A percentile compares a stretch with the other conserved stretches of the same genome.
Conservation (phyloP, 2,888 invertebrate genomes). For the Drosophila mercatorum region DNA sequence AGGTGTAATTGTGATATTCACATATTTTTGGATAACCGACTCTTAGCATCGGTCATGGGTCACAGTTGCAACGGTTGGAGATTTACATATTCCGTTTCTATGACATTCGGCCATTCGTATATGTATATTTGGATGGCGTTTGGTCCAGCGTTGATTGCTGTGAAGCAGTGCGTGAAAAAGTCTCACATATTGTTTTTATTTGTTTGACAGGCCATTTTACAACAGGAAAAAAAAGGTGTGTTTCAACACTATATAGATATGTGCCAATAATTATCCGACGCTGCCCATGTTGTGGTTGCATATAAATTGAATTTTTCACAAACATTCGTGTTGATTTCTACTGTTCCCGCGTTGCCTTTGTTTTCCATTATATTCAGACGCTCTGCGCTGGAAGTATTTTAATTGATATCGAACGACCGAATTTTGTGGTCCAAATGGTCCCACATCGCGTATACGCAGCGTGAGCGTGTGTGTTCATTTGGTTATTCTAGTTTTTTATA, state of each 20-base stretch:
- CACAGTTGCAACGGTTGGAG: constrained; percentile 13
- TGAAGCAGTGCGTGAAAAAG: constrained; percentile 72
- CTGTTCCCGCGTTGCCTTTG: constrained; percentile 36
- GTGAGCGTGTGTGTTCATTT: constrained; percentile 13
- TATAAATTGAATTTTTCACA: constrained; percentile 79
- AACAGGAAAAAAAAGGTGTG: constrained; percentile 29
- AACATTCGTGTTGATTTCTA: constrained; percentile 52
- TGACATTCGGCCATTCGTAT: neutral
- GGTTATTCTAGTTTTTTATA: constrained; percentile 22
- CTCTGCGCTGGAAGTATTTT: constrained; percentile 51
- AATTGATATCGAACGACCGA: constrained; percentile 57
- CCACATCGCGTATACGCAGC: constrained; percentile 53
- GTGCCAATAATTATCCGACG: constrained; percentile 21
- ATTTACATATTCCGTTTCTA: constrained; percentile 11
- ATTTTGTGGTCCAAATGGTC: constrained; percentile 49
- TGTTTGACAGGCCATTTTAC: constrained; percentile 26
- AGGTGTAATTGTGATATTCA: constrained; percentile 19
- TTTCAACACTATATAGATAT: constrained; percentile 3
- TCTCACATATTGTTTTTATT: constrained; percentile 53
- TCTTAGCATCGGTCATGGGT: constrained; percentile 8
- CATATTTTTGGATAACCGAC: constrained; percentile 19
- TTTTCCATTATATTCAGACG: constrained; percentile 8
- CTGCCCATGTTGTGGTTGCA: constrained; percentile 54
- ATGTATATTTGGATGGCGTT: constrained; percentile 29
- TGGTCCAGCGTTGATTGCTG: constrained; percentile 73